These are phyloP conservation scores for Drosophila parvula DNA, from an alignment of 1,140 invertebrate species.

Conservation along the genomic window DNA sequence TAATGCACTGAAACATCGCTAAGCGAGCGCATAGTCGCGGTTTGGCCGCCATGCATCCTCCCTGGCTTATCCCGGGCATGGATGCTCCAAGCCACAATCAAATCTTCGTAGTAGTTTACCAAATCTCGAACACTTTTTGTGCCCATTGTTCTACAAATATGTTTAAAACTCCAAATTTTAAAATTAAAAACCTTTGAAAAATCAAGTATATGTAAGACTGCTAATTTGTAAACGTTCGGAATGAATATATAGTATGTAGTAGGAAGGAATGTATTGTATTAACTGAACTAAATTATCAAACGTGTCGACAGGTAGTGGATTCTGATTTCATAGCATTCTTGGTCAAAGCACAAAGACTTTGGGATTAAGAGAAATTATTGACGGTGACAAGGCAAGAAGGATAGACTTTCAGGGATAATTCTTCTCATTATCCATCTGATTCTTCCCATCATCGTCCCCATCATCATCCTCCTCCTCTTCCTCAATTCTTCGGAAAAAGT, in stretches of 20 bases:
- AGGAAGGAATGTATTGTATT: background rate
- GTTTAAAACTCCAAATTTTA: background rate
- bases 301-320: background rate
- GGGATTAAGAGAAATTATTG: background rate
- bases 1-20: background rate
- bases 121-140: background rate
- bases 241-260: background rate
- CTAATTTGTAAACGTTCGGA: constrained; percentile 3
- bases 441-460: background rate
- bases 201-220: background rate
- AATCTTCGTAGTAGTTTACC: background rate
- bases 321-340: background rate
- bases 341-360: background rate
- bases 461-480: background rate
- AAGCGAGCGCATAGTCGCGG: background rate
- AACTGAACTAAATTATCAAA: background rate
- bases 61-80: background rate
- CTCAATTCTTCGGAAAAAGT: background rate
- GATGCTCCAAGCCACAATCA: background rate
- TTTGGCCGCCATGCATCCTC: background rate
- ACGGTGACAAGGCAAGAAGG: background rate
- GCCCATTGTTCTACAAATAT: background rate
- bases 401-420: background rate
- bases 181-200: background rate
- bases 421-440: background rate